phyloP scores from a whole-genome alignment of 2,888 invertebrate species.

The Argynnis bischoffii region DNA sequence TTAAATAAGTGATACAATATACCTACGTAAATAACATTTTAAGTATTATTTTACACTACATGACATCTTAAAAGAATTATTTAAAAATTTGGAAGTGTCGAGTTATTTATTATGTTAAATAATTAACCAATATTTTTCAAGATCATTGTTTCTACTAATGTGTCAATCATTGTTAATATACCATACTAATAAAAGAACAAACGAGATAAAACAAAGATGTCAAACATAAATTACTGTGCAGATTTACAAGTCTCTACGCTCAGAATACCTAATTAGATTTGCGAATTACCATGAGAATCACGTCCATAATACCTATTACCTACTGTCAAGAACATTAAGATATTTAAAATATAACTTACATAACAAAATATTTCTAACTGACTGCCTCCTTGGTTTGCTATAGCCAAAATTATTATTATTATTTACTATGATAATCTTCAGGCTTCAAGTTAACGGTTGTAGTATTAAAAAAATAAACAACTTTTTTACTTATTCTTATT shows the following conservation, averaged over 20 bases:
- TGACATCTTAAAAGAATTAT: too few relatives aligned
- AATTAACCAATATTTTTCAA: slow-evolving; percentile 6
- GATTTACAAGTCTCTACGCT: slow-evolving; percentile 36
- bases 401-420: too few relatives aligned
- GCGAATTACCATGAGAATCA: slow-evolving; percentile 28
- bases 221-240: slow-evolving; percentile 31
- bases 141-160: slow-evolving; percentile 19
- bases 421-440: too few relatives aligned
- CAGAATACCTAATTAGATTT: slow-evolving; percentile 35
- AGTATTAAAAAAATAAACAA: too few relatives aligned
- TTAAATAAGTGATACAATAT: too few relatives aligned
- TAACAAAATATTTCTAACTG: slow-evolving; percentile 1
- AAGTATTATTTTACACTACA: too few relatives aligned
- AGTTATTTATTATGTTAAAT: neutral
- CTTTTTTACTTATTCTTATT: too few relatives aligned
- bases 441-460: too few relatives aligned
- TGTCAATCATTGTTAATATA: slow-evolving; percentile 24
- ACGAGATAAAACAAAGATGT: slow-evolving; percentile 31
- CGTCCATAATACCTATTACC: slow-evolving; percentile 26
- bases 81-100: too few relatives aligned
- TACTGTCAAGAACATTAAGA: slow-evolving; percentile 29
- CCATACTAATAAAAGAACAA: slow-evolving; percentile 27
- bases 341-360: slow-evolving; percentile 17
- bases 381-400: too few relatives aligned
- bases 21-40: too few relatives aligned